Conservation (phyloP, 2,797 vertebrate species). For the Pagetopsis macropterus region DNA sequence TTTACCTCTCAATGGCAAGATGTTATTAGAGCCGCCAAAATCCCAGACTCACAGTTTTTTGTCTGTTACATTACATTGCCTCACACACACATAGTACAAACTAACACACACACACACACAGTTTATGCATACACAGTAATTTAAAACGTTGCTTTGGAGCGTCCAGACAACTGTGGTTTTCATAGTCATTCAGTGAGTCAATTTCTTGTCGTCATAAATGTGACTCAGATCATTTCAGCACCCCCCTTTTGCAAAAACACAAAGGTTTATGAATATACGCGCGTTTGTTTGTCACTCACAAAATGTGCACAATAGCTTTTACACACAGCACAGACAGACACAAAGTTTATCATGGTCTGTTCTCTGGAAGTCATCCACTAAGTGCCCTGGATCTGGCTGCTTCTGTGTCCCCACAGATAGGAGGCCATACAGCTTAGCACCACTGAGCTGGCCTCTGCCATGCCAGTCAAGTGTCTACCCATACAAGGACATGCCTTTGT, state of each 20-base stretch:
- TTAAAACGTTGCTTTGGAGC: constrained; percentile 63
- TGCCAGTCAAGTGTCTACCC: constrained; percentile 80
- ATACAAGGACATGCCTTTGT: constrained; percentile 81
- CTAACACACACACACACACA: not conserved
- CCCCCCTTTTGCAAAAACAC: constrained; percentile 19
- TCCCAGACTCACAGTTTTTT: constrained; percentile 53
- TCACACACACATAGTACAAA: not conserved
- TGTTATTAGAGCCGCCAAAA: constrained; percentile 80
- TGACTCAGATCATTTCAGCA: constrained; percentile 50
- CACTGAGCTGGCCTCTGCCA: constrained; percentile 67
- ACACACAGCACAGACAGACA: constrained; percentile 24
- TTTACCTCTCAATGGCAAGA: constrained; percentile 84
- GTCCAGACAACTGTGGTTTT: constrained; percentile 67
- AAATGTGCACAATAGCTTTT: constrained; percentile 13
- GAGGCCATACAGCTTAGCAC: constrained; percentile 65
- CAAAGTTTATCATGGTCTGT: constrained; percentile 59
- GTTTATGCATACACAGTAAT: constrained; percentile 37
- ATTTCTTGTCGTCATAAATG: constrained; percentile 55
- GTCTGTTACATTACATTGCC: constrained; percentile 25
- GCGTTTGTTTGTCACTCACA: not conserved
- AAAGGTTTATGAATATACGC: not conserved
- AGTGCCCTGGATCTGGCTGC: constrained; percentile 68
- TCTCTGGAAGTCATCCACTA: constrained; percentile 78
- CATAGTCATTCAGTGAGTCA: constrained; percentile 71
- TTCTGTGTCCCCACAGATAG: constrained; percentile 71